phyloP scores from a whole-genome alignment of 2,888 invertebrate species.

The Hypsopygia costalis region DNA sequence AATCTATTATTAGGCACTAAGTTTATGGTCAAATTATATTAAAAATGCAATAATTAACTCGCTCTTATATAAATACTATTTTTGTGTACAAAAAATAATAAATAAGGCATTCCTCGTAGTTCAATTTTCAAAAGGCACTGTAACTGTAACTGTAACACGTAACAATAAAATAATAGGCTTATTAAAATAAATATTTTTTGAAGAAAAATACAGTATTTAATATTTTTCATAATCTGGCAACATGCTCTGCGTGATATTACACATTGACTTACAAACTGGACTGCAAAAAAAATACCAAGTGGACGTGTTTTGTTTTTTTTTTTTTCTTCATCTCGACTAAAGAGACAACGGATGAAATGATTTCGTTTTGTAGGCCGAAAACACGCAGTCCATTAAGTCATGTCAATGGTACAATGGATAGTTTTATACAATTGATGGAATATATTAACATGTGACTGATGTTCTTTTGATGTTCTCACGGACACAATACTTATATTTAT shows the following conservation, averaged over 20 bases:
- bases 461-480: no score
- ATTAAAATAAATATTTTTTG: conserved; percentile 8
- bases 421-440: no score
- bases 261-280: conserved; percentile 1
- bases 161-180: conserved; percentile 9
- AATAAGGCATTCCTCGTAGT: conserved; percentile 27
- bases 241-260: not conserved
- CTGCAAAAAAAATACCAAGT: conserved; percentile 17
- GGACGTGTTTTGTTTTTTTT: no score
- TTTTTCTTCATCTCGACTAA: no score
- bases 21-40: conserved; percentile 31
- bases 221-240: conserved; percentile 11
- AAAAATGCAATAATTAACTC: conserved; percentile 27
- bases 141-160: conserved; percentile 17
- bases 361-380: no score
- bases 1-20: conserved; percentile 36
- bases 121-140: conserved; percentile 16
- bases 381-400: no score
- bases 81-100: conserved; percentile 20
- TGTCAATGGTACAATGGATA: no score
- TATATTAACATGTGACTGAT: no score
- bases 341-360: no score
- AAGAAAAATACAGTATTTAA: conserved; percentile 6
- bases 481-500: no score
- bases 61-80: conserved; percentile 26